phyloP scores from a whole-genome alignment of 2,113 vertebrate species.

The Marmota monax region DNA sequence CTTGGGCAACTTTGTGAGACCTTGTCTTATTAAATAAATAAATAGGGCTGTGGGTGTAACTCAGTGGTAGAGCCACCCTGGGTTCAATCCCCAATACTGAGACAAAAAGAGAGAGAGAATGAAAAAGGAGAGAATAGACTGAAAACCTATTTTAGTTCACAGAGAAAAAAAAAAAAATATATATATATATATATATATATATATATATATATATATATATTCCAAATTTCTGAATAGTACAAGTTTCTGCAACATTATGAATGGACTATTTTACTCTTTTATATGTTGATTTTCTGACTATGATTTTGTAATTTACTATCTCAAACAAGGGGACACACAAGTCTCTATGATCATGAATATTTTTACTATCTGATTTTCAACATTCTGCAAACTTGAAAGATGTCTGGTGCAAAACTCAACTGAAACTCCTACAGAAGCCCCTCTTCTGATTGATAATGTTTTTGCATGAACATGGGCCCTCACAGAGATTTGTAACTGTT shows the following conservation, averaged over 20 bases:
- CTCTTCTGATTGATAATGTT: no score
- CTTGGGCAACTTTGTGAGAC: not conserved
- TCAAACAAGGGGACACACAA: no score
- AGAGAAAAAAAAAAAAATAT: not conserved
- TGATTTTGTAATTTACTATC: not conserved
- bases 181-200: no score
- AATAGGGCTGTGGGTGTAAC: not conserved
- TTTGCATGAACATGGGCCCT: no score
- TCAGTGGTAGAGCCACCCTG: not conserved
- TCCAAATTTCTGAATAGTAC: not conserved
- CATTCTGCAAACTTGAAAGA: not conserved
- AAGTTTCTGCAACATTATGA: not conserved
- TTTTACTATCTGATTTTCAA: not conserved
- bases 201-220: no score
- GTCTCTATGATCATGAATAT: not conserved
- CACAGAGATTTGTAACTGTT: not conserved
- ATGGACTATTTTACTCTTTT: not conserved
- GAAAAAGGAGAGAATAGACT: not conserved
- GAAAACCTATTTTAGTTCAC: not conserved
- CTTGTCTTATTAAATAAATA: not conserved
- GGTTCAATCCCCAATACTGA: not conserved
- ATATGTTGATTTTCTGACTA: not conserved
- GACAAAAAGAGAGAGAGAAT: not conserved
- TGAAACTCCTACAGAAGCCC: no score
- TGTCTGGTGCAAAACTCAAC: not conserved